These are phyloP conservation scores for Delia radicum DNA, from an alignment of 1,140 invertebrate species.

Conservation along the genomic window DNA sequence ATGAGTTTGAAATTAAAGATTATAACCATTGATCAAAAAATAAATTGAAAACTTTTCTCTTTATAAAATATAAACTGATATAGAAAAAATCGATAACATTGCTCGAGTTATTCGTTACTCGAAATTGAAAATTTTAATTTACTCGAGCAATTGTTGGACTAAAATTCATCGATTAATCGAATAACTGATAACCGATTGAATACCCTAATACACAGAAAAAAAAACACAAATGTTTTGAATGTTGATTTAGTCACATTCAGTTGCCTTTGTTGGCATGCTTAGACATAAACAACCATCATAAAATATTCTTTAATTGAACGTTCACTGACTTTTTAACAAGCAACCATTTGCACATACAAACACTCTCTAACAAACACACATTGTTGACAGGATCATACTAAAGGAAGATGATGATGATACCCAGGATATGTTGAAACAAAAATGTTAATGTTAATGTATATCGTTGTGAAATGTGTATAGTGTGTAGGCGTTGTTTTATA, in stretches of 20 bases:
- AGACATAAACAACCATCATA: constrained; percentile 20
- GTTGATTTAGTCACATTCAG: neutral
- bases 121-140: no score
- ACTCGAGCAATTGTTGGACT: no score
- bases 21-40: no score
- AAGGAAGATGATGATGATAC: neutral
- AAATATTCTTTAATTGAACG: constrained; percentile 13
- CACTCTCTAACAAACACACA: neutral
- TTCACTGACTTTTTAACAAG: constrained; percentile 1
- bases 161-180: no score
- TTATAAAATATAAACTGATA: no score
- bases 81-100: no score
- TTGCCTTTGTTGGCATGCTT: constrained; percentile 12
- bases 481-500: neutral
- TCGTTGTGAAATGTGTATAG: neutral
- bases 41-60: no score
- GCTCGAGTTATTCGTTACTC: no score
- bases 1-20: no score
- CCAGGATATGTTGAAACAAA: neutral
- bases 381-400: neutral
- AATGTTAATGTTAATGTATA: no score
- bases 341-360: neutral
- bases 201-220: neutral
- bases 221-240: neutral
- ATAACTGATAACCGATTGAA: no score